Evolutionary conservation across 2,888 invertebrate species (phyloP).

Genomic region (Andrena bicolor): DNA sequence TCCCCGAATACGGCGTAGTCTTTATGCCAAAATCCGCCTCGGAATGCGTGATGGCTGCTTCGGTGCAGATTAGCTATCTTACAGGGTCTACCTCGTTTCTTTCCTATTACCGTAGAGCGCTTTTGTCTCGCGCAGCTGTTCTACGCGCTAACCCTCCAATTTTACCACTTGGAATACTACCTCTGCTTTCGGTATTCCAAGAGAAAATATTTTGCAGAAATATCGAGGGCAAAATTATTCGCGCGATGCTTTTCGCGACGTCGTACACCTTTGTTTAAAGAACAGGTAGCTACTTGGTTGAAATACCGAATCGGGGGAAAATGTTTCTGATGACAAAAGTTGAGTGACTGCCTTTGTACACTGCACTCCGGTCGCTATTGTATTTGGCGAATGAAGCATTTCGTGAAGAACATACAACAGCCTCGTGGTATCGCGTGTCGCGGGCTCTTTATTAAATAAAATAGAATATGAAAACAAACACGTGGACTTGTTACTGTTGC

Average conservation of each 20-base stretch:
- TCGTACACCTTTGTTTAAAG: background rate
- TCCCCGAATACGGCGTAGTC: conserved; percentile 1
- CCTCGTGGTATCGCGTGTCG: background rate
- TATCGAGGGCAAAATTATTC: background rate
- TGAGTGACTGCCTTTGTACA: too few relatives aligned
- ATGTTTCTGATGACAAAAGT: too few relatives aligned
- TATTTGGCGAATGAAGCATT: conserved; percentile 21
- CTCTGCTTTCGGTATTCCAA: background rate
- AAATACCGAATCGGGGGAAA: too few relatives aligned
- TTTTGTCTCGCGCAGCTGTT: background rate
- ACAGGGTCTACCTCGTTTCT: conserved; percentile 8
- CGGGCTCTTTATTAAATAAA: conserved; percentile 10
- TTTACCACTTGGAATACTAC: background rate
- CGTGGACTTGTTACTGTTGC: background rate
- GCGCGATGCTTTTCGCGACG: too few relatives aligned
- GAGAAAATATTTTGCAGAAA: background rate
- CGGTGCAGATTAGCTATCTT: conserved; percentile 48
- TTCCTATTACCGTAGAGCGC: background rate
- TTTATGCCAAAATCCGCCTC: conserved; percentile 13
- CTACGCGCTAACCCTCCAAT: background rate
- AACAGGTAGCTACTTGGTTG: background rate
- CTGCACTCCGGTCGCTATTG: background rate
- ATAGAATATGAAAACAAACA: conserved; percentile 15
- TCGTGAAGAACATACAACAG: conserved; percentile 9
- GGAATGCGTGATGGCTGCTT: conserved; percentile 33